These are phyloP conservation scores for Eidolon helvum DNA, from an alignment of 2,113 vertebrate species.

Conservation along the genomic window DNA sequence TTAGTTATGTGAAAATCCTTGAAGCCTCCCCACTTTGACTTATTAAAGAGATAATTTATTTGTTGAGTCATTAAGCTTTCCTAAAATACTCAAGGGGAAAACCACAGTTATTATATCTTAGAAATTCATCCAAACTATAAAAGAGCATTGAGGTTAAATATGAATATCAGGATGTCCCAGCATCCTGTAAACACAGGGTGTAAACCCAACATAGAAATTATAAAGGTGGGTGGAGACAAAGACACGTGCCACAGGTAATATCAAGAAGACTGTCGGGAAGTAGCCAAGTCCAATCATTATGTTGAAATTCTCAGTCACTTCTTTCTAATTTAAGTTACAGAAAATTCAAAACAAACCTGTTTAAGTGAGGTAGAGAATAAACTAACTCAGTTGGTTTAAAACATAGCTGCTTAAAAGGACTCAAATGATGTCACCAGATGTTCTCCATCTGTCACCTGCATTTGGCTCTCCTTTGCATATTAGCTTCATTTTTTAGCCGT, in stretches of 20 bases:
- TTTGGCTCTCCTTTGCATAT: not conserved
- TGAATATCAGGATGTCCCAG: not conserved
- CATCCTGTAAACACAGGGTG: not conserved
- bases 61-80: not conserved
- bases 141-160: not conserved
- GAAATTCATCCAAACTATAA: not conserved
- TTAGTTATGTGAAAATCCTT: conserved; percentile 34
- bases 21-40: not conserved
- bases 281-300: not conserved
- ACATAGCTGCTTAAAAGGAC: not conserved
- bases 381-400: not conserved
- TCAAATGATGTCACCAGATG: not conserved
- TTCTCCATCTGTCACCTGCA: not conserved
- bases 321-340: not conserved
- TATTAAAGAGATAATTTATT: not conserved
- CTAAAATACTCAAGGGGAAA: not conserved
- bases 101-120: not conserved
- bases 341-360: conserved; percentile 15
- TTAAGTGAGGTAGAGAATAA: conserved; percentile 14
- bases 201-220: not conserved
- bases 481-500: not conserved
- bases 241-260: not conserved
- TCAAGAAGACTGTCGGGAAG: not conserved
- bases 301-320: not conserved
- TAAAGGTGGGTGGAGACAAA: not conserved